Base-by-base conservation (phyloP, 1,140 invertebrate species). In the Zaprionus gabonicus region DNA sequence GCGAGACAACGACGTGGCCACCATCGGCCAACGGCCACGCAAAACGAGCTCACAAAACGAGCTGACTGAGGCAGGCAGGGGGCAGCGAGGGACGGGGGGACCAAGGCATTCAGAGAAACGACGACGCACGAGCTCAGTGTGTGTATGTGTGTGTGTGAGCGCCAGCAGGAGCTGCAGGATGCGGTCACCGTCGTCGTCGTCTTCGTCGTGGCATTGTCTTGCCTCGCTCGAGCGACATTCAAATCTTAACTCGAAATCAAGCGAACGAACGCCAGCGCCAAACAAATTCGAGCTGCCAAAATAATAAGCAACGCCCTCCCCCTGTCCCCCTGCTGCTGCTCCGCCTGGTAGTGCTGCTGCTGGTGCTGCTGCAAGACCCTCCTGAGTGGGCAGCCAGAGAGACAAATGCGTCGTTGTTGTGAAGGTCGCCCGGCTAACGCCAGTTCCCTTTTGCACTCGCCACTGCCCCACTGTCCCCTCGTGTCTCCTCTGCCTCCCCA, bases 231-330 rank as follows among this genome's bases (percentile, higher is more conserved):
- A 74, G 73, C 75, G 76, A 90, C 90, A 91, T 91, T 91, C 90
- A 91, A 91, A 91, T 91, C 90, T 91, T 91, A 91, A 91, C 90
- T 91, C 64, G 84, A 91, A 91, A 91, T 91, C 90, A 91, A 91
- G 72, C 69, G 44, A 9, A 25, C 25, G 25, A 25, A 56, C 23
- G 63, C 49, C 66, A 41, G 66, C 80, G 74, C 62, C 84, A 71
- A 90, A 91, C 86, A 90, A 90, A 90, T 90, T 90, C 86, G 77
- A 86, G 81, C 82, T 90, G 85, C 85, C 85, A 90, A 90, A 90
- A 90, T 91, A 90, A 90, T 90, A 90, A 90, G 86, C 76, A 63
- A 59, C 53, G 31, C 41, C 34, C 20, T 9, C 41, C 13, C 13
- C 34, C 23, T 27, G 2, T n/a, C 10, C 5, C n/a, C 28, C 20